Evolutionary conservation across 2,888 invertebrate species (phyloP), one percentile per base, ranked within the genome.

Genomic region (Agrochola circellaris): DNA sequence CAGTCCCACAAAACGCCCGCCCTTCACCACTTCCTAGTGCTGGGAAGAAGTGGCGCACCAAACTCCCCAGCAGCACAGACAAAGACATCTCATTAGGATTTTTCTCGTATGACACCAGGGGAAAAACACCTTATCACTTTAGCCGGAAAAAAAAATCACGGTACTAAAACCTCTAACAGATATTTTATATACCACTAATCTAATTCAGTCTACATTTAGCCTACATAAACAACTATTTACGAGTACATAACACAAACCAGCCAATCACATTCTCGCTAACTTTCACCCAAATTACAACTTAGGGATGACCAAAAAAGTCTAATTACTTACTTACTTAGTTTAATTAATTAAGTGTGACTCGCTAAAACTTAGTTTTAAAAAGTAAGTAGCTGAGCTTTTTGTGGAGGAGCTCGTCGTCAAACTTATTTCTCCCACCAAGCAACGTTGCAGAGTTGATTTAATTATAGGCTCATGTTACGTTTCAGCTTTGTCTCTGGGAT

Each of bases 321-420:
- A 65, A 61, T 84, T 72, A 71, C 70, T 73, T 79, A 78, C 20
- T 81, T 61, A 77, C 69, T 73, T 69, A 62, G 69, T 71, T 71
- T 87, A 76, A 82, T 88, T 87, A 87, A 84, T 84, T 79, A 77
- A 62, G 45, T 70, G 75, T 87, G 80, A 81, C 77, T 79, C 30
- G 67, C 30, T 42, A 23, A 48, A 58, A 93, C 93, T 92, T 81
- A 96, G 67, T 51, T 45, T 45, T 42, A 23, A 26, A 54, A 26
- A 67, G 30, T 65, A 3, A 11, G 1, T 34, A 0, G 38, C n/a
- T 13, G 5, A 38, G 48, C 0, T 68, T n/a, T 73, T 38, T 79
- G 17, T 26, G 6, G 17, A 51, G 42, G 15, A 70, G 42, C 8
- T 34, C 15, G 17, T 30, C 23, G 0, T 9, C n/a, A 38, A n/a